Evolutionary conservation across 2,888 invertebrate genomes (phyloP).

Genomic region (Molorchus minor): DNA sequence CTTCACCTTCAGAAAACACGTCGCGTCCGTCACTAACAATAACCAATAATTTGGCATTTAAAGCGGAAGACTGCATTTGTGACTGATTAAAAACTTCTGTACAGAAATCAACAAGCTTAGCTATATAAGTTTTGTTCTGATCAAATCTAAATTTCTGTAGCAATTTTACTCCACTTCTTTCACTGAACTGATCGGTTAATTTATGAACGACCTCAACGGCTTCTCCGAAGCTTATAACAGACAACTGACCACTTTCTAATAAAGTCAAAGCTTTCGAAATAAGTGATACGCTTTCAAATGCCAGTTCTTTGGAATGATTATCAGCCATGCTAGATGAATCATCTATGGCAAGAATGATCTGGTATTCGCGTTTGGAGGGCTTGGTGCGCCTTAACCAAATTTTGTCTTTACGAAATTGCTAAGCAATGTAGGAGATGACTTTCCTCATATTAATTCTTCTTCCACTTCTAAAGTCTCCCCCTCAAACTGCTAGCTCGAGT

Average conservation of each 20-base stretch:
- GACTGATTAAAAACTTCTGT: slow-evolving; percentile 72
- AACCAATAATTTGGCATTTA: slow-evolving; percentile 85
- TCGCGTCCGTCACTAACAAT: slow-evolving; percentile 96
- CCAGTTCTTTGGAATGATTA: slow-evolving; percentile 87
- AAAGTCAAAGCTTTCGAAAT: slow-evolving; percentile 90
- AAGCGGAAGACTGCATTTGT: slow-evolving; percentile 62
- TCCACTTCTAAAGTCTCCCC: slow-evolving; percentile 97
- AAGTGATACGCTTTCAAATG: slow-evolving; percentile 93
- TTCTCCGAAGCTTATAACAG: slow-evolving; percentile 92
- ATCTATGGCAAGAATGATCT: slow-evolving; percentile 95
- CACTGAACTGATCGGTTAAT: slow-evolving; percentile 86
- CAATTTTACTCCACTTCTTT: slow-evolving; percentile 84
- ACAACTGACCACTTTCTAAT: slow-evolving; percentile 92
- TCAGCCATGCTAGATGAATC: slow-evolving; percentile 94
- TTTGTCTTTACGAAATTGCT: slow-evolving; percentile 98
- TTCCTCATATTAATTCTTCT: slow-evolving; percentile 98
- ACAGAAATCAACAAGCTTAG: slow-evolving; percentile 81
- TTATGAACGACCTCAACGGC: slow-evolving; percentile 85
- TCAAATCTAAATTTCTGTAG: slow-evolving; percentile 85
- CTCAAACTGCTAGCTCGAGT: slow-evolving; percentile 89
- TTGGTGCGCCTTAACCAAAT: slow-evolving; percentile 97
- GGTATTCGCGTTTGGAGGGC: slow-evolving; percentile 95
- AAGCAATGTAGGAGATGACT: slow-evolving; percentile 98
- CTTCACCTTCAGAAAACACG: slow-evolving; percentile 87
- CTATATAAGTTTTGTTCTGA: slow-evolving; percentile 89